These are phyloP conservation scores for Illadopsis cleaveri DNA, from an alignment of 2,113 vertebrate species.

Conservation along the genomic window DNA sequence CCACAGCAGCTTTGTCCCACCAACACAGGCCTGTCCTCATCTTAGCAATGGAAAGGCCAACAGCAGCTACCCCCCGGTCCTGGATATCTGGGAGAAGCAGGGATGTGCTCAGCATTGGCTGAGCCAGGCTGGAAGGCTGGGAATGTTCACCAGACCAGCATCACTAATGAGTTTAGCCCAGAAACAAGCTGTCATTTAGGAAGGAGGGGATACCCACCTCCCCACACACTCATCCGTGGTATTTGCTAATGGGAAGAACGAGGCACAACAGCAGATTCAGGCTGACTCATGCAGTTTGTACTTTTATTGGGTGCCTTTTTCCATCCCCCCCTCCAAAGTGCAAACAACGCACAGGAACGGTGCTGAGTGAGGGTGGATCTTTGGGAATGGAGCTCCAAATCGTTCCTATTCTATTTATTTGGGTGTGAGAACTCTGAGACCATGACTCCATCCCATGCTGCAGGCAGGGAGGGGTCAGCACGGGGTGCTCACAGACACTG, in stretches of 20 bases:
- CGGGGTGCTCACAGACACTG: not conserved
- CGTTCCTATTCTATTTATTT: fast-evolving
- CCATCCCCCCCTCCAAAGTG: fast-evolving
- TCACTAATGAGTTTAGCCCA: not conserved
- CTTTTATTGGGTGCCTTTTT: not conserved
- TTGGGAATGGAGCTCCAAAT: not conserved
- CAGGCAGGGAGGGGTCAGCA: not conserved
- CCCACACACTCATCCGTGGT: not conserved
- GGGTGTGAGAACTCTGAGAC: not conserved
- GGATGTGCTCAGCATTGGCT: not conserved
- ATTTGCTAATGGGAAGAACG: not conserved
- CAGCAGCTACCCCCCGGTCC: not conserved
- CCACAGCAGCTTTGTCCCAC: not conserved
- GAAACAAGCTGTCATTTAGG: not conserved
- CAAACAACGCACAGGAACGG: fast-evolving
- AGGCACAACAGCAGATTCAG: not conserved
- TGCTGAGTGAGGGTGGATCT: not conserved
- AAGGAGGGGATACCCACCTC: not conserved
- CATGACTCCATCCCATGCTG: fast-evolving
- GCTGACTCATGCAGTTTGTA: not conserved
- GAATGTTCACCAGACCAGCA: not conserved
- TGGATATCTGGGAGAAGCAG: fast-evolving
- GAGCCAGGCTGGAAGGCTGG: not conserved
- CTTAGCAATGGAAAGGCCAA: not conserved
- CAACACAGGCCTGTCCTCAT: not conserved